Percentiles rank a stretch among this genome's conserved stretches.
Evolutionary conservation across 2,888 invertebrate species (phyloP).

Genomic region (Loripinus fragilis): DNA sequence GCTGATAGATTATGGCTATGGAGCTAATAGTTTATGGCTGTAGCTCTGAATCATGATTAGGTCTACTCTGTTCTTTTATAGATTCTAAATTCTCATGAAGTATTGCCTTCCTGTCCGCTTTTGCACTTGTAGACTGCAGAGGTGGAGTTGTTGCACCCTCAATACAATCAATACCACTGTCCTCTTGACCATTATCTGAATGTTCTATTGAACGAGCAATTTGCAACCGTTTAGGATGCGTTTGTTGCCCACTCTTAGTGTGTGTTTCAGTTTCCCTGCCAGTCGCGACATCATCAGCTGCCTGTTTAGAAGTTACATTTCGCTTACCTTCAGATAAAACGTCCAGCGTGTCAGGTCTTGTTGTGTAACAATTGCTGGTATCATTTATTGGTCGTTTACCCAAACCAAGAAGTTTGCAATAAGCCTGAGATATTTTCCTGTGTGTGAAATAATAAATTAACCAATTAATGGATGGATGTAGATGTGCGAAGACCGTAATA

Average conservation of each 20-base stretch:
- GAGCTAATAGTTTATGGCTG: too few relatives aligned
- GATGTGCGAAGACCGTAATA: constrained; percentile 65
- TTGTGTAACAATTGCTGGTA: neutral
- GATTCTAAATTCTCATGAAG: too few relatives aligned
- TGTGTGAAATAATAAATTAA: constrained; percentile 69
- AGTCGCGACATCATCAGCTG: neutral
- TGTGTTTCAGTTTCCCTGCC: neutral
- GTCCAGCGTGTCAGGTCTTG: neutral
- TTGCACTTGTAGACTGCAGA: neutral
- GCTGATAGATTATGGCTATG: too few relatives aligned
- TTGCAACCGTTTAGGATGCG: neutral
- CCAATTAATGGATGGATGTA: constrained; percentile 70
- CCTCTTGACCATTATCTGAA: neutral
- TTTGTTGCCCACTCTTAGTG: too few relatives aligned
- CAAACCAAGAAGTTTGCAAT: neutral
- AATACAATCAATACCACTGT: neutral
- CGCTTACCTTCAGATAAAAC: neutral
- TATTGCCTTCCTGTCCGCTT: too few relatives aligned
- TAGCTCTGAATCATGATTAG: too few relatives aligned
- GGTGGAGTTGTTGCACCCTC: neutral
- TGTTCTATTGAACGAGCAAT: neutral
- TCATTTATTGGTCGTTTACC: neutral
- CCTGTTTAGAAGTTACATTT: too few relatives aligned
- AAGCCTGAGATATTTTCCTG: constrained; percentile 53
- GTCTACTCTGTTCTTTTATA: too few relatives aligned